A percentile compares a stretch with the other conserved stretches of the same genome.
These are phyloP conservation scores for Austrolebias charrua DNA, from an alignment of 2,797 vertebrate genomes.

Conservation along the genomic window DNA sequence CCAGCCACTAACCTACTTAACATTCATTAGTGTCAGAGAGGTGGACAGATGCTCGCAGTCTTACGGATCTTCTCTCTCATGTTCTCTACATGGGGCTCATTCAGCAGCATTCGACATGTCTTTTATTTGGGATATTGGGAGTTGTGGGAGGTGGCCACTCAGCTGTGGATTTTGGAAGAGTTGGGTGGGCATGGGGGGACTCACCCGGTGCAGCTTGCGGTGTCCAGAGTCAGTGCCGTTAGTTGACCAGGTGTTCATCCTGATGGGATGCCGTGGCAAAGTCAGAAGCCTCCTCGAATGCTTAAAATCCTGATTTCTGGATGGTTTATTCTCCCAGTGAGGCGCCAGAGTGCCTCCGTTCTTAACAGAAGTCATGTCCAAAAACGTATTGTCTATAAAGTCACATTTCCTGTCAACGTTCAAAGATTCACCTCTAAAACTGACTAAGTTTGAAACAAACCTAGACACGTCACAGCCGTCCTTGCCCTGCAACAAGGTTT, in stretches of 20 bases:
- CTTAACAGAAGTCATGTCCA: slow-evolving; percentile 46
- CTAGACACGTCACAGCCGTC: not conserved
- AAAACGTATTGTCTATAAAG: not conserved
- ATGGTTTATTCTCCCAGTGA: slow-evolving; percentile 26
- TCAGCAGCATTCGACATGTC: slow-evolving; percentile 64
- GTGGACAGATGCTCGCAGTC: slow-evolving; percentile 83
- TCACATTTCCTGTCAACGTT: slow-evolving; percentile 8
- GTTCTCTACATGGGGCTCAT: slow-evolving; percentile 73
- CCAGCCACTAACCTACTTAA: slow-evolving; percentile 86
- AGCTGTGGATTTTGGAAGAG: slow-evolving; percentile 48
- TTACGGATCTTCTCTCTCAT: slow-evolving; percentile 66
- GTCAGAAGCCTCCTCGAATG: slow-evolving; percentile 27
- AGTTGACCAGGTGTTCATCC: slow-evolving; percentile 44
- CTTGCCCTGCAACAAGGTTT: not conserved
- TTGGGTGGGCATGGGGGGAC: slow-evolving; percentile 60
- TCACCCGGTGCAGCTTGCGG: slow-evolving; percentile 60
- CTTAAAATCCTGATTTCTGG: slow-evolving; percentile 41
- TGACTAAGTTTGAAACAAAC: not conserved
- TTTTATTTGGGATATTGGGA: slow-evolving; percentile 61
- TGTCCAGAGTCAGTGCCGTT: slow-evolving; percentile 35
- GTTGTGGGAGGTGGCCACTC: slow-evolving; percentile 47
- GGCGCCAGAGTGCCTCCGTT: slow-evolving; percentile 26
- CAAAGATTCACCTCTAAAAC: not conserved
- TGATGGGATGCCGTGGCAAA: slow-evolving; percentile 34
- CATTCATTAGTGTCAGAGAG: slow-evolving; percentile 88